Percentiles rank a stretch among this genome's conserved stretches.
phyloP scores from a whole-genome alignment of 1,140 invertebrate species.

The Helicoverpa zea region DNA sequence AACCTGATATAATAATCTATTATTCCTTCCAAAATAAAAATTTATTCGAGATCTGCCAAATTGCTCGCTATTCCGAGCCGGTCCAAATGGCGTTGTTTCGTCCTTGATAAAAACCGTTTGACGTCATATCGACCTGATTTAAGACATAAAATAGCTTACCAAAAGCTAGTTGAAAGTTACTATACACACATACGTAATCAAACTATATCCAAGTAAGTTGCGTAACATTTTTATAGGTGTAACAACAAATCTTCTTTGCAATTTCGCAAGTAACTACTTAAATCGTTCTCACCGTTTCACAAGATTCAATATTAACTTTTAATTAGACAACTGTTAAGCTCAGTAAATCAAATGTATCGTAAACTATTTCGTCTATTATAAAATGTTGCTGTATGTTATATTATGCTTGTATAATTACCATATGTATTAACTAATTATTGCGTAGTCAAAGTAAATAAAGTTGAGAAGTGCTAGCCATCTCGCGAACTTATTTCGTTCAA shows the following conservation, averaged over 20 bases:
- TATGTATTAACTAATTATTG: constrained; percentile 9
- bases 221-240: background rate
- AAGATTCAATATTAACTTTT: constrained; percentile 15
- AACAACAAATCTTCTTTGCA: background rate
- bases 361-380: background rate
- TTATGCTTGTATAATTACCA: background rate
- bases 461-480: background rate
- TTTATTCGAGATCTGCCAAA: background rate
- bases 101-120: too few species aligned
- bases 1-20: background rate
- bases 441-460: constrained; percentile 1
- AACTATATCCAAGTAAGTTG: too few species aligned
- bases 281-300: background rate
- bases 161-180: too few species aligned
- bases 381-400: background rate
- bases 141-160: too few species aligned
- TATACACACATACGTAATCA: too few species aligned
- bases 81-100: too few species aligned
- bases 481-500: background rate
- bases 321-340: background rate
- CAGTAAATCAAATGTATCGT: constrained; percentile 10
- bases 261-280: constrained; percentile 5
- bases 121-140: too few species aligned
- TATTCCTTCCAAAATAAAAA: background rate
- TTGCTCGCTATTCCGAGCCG: too few species aligned